Base-by-base conservation (phyloP, 2,888 invertebrate species). In the Nymphalis polychloros region DNA sequence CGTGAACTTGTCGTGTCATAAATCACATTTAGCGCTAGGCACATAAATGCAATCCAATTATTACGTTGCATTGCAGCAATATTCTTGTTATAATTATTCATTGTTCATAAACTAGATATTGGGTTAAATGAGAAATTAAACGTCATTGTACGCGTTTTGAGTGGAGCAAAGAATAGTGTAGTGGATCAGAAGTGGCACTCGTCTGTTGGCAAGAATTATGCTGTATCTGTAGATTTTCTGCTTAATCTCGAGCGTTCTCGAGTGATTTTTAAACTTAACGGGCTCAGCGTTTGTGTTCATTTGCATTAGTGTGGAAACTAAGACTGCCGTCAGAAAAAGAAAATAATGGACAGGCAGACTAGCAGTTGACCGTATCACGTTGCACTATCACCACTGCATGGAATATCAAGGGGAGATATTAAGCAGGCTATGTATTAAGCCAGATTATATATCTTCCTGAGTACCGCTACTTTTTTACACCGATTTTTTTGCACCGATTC, bases 191-290 rank as follows among this genome's bases (percentile, higher is more conserved):
- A 85, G 84, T 81, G 79, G 79, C 88, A 83, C 89, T 89, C 77
- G 67, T 79, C 72, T 83, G 79, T 89, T 92, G 91, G 91, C 91
- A 91, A 89, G 89, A 86, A 87, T 86, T 80, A 80, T 78, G 84
- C 84, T 89, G 89, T 91, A 86, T 91, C 90, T 91, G 90, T 87
- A 87, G 89, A 89, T 87, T 86, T 82, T 82, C 81, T 81, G 85
- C 85, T 89, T 85, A 84, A 88, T 87, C 82, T 82, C 79, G 75
- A 85, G 86, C 80, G 82, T 80, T 79, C 82, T 86, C 83, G 68
- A 83, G 86, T 84, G 85, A 88, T 88, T 88, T 88, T 89, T 90
- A 87, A 87, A 85, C 80, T 82, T 89, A 89, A 90, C 87, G 86
- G 88, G 86, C 13, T 27, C 50, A 20, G 53, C 31, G 53, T 66